Base-by-base conservation (phyloP, 2,888 invertebrate genomes). In the Stenolophus ochropezus region DNA sequence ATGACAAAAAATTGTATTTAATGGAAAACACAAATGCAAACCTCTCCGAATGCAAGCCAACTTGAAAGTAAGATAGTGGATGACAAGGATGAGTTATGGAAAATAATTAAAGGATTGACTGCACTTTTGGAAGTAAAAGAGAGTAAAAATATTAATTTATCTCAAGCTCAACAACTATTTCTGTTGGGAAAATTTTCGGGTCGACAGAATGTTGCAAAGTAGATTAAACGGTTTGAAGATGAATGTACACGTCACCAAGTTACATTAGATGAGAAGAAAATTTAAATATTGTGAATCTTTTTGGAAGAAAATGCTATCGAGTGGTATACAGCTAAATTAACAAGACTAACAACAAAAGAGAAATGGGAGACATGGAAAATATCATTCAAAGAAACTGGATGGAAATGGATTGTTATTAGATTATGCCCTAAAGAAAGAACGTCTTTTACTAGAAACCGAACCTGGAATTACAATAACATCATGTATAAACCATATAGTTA, bases 391-490 rank as follows among this genome's bases (percentile, higher is more conserved):
- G 20, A 51, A 51, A 82, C 56, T 21, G 51, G 76, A 77, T 82
- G 47, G 61, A 82, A 51, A 47, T 42, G 76, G 76, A 11, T 77
- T 76, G 49, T 18, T 82, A 65, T 49, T 82, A 51, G 76, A 82
- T 65, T 77, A 82, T 25, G 77, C 76, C 11, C 33, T 82, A 74
- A 82, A 77, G 42, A 82, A 82, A 18, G 76, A 82, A 18, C 65
- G 71, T 5, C 58, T 82, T 20, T 25, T 82, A 42, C 51, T 71
- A 56, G 69, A 82, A 69, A 65, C 51, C 5, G 78, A 78, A 27
- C 25, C 56, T 27, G 49, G 56, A 47, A 82, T 82, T 20, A 18
- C 69, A 16, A 58, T 14, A 6, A 53, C 16, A 27, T 53, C 73
- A 42, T 25, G 56, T 14, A 82, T 82, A 78, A 78, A 82, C 61